Evolutionary conservation across 2,888 invertebrate species (phyloP).

Genomic region (Andricus curvator): DNA sequence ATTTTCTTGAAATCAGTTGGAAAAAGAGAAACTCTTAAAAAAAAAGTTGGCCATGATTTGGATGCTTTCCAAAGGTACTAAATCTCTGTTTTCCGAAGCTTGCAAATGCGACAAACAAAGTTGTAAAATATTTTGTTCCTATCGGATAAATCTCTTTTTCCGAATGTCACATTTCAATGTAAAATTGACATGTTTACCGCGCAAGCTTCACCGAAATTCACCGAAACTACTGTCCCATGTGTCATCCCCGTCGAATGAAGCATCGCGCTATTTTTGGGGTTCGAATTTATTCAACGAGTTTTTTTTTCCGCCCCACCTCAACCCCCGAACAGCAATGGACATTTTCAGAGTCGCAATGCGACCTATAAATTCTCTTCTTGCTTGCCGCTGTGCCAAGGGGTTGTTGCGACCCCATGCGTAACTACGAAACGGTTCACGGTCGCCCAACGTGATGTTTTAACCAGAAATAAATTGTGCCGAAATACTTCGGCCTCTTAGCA

Average conservation of each 20-base stretch:
- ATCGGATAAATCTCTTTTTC: conserved; percentile 9
- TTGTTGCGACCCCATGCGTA: conserved; percentile 37
- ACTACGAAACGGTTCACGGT: conserved; percentile 36
- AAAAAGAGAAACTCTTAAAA: too few species aligned
- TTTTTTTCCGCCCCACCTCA: conserved; percentile 33
- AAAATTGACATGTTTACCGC: conserved; percentile 37
- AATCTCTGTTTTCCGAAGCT: too few species aligned
- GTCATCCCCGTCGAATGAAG: conserved; percentile 31
- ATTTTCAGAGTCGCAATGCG: conserved; percentile 62
- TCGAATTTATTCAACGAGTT: conserved; percentile 34
- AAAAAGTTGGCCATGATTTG: too few species aligned
- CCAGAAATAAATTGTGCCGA: conserved; percentile 49
- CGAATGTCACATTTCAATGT: conserved; percentile 25
- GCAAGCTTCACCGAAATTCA: too few species aligned
- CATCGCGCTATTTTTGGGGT: conserved; percentile 16
- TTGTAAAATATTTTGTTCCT: too few species aligned
- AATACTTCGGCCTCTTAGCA: conserved; percentile 40
- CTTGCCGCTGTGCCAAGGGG: conserved; percentile 54
- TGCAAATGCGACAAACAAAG: too few species aligned
- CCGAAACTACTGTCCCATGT: conserved; percentile 8
- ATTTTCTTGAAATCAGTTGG: too few species aligned
- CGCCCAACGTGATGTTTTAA: conserved; percentile 46
- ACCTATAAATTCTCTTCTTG: conserved; percentile 66
- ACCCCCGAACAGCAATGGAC: conserved; percentile 46
- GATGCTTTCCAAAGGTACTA: too few species aligned